A percentile compares a stretch with the other conserved stretches of the same genome.
phyloP scores from a whole-genome alignment of 1,140 invertebrate species.

The Drosophila suzukii region DNA sequence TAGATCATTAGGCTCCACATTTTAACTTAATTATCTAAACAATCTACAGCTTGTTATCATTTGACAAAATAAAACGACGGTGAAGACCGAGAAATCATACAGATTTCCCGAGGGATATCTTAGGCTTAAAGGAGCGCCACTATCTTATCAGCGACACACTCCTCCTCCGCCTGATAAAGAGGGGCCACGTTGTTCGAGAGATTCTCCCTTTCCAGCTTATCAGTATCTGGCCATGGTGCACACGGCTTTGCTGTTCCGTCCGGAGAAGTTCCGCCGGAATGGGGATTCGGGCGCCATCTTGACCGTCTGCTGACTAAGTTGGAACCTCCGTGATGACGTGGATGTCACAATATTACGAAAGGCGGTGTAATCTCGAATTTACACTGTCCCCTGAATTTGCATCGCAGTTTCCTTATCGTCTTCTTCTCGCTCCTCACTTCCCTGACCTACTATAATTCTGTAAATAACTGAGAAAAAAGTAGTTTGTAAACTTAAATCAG shows the following conservation, averaged over 20 bases:
- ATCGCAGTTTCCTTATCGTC: constrained; percentile 47
- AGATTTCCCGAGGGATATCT: constrained; percentile 12
- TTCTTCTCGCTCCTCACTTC: background rate
- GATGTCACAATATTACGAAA: constrained; percentile 28
- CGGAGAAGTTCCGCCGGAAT: constrained; percentile 37
- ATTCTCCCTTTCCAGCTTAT: constrained; percentile 21
- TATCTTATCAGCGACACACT: constrained; percentile 51
- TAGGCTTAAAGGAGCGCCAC: constrained; percentile 14
- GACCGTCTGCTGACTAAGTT: constrained; percentile 51
- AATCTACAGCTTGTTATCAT: background rate
- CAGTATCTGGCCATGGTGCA: constrained; percentile 36
- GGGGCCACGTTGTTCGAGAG: constrained; percentile 2
- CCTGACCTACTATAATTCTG: background rate
- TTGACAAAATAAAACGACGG: constrained; percentile 2
- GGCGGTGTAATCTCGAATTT: constrained; percentile 22
- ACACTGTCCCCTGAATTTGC: background rate
- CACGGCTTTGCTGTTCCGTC: constrained; percentile 38
- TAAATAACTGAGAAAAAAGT: background rate
- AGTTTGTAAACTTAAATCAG: no score
- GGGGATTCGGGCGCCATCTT: constrained; percentile 55
- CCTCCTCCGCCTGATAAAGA: constrained; percentile 30
- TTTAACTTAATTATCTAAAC: no score
- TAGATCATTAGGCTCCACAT: background rate
- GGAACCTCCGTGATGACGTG: constrained; percentile 18
- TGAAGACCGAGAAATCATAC: constrained; percentile 1